phyloP scores from a whole-genome alignment of 2,888 invertebrate genomes.

The Perdita meconis region DNA sequence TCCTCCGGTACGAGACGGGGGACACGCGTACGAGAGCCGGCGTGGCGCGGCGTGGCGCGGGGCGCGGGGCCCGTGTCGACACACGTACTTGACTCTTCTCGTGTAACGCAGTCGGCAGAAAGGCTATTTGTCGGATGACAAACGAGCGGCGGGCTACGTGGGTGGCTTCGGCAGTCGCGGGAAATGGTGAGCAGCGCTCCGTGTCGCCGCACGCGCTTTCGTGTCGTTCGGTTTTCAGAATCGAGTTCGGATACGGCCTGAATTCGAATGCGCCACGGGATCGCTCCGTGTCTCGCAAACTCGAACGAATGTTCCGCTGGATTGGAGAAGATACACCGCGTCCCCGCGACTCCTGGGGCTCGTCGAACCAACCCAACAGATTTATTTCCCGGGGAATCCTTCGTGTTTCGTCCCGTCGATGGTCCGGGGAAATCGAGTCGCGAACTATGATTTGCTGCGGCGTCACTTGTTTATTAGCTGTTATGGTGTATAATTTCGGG shows the following conservation, averaged over 20 bases:
- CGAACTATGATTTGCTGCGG: background rate
- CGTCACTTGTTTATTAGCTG: background rate
- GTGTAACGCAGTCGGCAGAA: conserved; percentile 68
- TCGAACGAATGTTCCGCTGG: conserved; percentile 36
- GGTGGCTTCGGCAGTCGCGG: conserved; percentile 83
- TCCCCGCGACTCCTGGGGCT: background rate
- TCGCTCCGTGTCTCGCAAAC: conserved; percentile 17
- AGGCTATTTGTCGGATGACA: conserved; percentile 84
- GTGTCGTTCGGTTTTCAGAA: conserved; percentile 68
- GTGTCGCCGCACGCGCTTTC: conserved; percentile 79
- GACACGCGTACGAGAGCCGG: conserved; percentile 52
- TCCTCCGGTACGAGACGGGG: conserved; percentile 42
- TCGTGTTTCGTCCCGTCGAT: background rate
- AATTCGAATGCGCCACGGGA: conserved; percentile 26
- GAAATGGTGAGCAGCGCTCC: conserved; percentile 83
- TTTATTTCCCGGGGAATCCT: background rate
- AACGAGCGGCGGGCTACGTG: conserved; percentile 84
- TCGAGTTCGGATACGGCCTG: conserved; percentile 40
- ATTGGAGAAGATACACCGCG: conserved; percentile 21
- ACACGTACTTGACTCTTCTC: conserved; percentile 70
- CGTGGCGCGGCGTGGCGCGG: too few species aligned
- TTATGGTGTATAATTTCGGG: too few species aligned
- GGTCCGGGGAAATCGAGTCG: background rate
- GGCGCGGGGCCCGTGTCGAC: conserved; percentile 68
- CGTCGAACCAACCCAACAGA: background rate